These are phyloP conservation scores for Hipparchia sbordonii DNA, from an alignment of 2,888 invertebrate genomes.

Conservation along the genomic window DNA sequence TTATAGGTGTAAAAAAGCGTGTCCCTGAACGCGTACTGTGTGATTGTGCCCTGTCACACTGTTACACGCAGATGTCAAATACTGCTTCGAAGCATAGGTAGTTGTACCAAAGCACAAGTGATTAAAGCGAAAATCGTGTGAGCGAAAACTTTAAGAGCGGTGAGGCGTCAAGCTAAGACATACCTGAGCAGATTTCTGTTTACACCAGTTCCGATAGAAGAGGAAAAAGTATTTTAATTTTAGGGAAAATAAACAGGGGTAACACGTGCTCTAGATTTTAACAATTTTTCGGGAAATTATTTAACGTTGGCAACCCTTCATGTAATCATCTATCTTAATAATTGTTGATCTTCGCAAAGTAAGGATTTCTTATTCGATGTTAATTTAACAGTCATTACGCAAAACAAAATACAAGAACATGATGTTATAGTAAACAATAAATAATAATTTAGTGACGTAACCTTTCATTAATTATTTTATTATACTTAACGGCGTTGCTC, in stretches of 20 bases:
- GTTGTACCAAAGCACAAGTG: slow-evolving; percentile 59
- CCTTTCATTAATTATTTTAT: not conserved
- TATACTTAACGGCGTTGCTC: not conserved
- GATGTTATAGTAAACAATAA: not conserved
- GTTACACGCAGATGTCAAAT: slow-evolving; percentile 41
- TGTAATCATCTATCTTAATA: not conserved
- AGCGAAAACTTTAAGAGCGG: slow-evolving; percentile 59
- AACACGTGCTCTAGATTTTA: slow-evolving; percentile 39
- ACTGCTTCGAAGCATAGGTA: slow-evolving; percentile 56
- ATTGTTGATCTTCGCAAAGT: not conserved
- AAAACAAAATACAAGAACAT: not conserved
- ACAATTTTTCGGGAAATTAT: not conserved
- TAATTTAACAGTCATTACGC: too few relatives aligned
- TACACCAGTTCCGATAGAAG: slow-evolving; percentile 77
- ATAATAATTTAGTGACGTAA: not conserved
- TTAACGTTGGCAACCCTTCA: not conserved
- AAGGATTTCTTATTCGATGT: not conserved
- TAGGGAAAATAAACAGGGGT: slow-evolving; percentile 40
- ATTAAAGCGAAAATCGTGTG: slow-evolving; percentile 68
- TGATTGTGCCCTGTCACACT: slow-evolving; percentile 56
- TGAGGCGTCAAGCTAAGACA: slow-evolving; percentile 74
- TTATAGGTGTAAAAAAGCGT: slow-evolving; percentile 43
- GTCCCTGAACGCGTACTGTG: slow-evolving; percentile 50
- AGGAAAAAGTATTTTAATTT: slow-evolving; percentile 70
- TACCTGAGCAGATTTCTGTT: slow-evolving; percentile 81